Conservation (phyloP, 2,888 invertebrate genomes). For the Parnassius glacialis region DNA sequence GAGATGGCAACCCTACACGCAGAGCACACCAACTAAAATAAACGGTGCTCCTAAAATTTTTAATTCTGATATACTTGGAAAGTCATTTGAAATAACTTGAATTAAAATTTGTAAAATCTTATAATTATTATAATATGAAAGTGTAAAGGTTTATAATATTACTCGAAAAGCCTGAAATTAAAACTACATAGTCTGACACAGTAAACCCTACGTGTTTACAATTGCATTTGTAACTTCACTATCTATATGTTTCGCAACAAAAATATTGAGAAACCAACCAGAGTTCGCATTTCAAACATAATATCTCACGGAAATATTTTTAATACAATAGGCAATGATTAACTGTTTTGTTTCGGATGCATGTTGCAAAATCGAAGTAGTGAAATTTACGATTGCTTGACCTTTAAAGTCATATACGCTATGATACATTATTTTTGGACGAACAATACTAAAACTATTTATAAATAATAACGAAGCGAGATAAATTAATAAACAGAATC, state of each 20-base stretch:
- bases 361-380: constrained; percentile 5
- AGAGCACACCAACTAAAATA: constrained; percentile 23
- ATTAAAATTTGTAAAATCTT: too few relatives aligned
- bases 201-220: constrained; percentile 15
- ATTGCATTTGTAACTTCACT: constrained; percentile 19
- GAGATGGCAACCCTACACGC: too few relatives aligned
- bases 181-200: too few relatives aligned
- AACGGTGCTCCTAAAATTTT: too few relatives aligned
- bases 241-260: constrained; percentile 17
- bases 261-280: constrained; percentile 12
- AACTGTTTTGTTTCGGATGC: background rate
- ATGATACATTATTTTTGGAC: background rate
- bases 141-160: too few relatives aligned
- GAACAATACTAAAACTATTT: too few relatives aligned
- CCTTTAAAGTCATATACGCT: background rate
- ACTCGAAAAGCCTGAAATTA: too few relatives aligned
- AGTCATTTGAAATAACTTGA: too few relatives aligned
- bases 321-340: constrained; percentile 21
- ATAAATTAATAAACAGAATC: background rate
- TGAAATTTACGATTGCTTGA: constrained; percentile 8
- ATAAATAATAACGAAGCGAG: background rate
- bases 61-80: too few relatives aligned
- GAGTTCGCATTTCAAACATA: constrained; percentile 14
- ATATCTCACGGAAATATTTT: constrained; percentile 9
- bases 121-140: too few relatives aligned